Conservation (phyloP, 1,140 invertebrate species). For the silkworm (Bombyx mori) region DNA sequence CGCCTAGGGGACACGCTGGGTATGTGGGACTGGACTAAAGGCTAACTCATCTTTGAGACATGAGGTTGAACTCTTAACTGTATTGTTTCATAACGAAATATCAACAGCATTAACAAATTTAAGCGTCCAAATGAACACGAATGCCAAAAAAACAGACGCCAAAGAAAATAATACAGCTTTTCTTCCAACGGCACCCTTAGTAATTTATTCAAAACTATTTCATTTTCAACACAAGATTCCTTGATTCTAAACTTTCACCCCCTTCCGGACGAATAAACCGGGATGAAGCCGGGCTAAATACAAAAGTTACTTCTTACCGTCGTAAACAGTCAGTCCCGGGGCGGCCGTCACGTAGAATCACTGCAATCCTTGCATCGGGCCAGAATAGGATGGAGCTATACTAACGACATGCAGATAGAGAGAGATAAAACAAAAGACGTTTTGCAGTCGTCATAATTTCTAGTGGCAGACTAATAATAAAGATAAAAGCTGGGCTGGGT, state of each 20-base stretch:
- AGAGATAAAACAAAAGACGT: conserved; percentile 21
- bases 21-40: no score
- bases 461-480: conserved; percentile 54
- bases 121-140: no score
- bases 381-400: conserved; percentile 21
- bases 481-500: conserved; percentile 29
- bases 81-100: no score
- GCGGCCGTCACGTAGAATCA: conserved; percentile 38
- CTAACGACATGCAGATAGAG: conserved; percentile 6
- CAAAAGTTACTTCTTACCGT: conserved; percentile 25
- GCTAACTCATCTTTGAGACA: no score
- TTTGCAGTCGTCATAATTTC: conserved; percentile 65
- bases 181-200: no score
- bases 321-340: conserved; percentile 31
- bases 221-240: conserved; percentile 5
- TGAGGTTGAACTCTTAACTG: no score
- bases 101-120: no score
- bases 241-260: conserved; percentile 16
- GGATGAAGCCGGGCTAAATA: conserved; percentile 26
- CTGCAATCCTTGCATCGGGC: conserved; percentile 39
- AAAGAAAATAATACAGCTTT: no score
- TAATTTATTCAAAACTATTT: no score
- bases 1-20: no score
- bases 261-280: conserved; percentile 20
- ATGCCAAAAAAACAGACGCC: no score